Conservation (phyloP, 2,113 vertebrate genomes). For the Podarcis muralis region DNA sequence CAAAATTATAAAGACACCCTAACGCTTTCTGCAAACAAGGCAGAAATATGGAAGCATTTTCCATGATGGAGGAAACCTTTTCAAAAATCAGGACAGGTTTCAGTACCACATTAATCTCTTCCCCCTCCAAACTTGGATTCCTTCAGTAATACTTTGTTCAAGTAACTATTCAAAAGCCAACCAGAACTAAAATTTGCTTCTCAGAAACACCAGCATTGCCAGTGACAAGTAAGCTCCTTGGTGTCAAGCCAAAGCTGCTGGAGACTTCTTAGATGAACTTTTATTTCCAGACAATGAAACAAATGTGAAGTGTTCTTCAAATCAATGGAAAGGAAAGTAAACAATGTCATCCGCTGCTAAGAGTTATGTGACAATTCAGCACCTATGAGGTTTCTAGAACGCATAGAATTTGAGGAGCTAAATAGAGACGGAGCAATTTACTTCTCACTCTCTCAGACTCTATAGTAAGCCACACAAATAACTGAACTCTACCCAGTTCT, state of each 20-base stretch:
- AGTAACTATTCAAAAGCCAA: not conserved
- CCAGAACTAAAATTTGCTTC: not conserved
- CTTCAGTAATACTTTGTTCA: not conserved
- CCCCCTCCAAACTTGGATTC: not conserved
- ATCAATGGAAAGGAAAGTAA: conserved; percentile 18
- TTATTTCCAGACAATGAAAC: not conserved
- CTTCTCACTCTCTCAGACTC: conserved; percentile 10
- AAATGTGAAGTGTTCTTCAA: not conserved
- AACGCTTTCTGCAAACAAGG: no score
- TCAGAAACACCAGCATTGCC: not conserved
- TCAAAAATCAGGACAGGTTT: no score
- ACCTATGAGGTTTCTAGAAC: not conserved
- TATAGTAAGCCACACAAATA: not conserved
- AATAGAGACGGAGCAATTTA: not conserved
- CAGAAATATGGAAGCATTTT: no score
- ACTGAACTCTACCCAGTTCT: not conserved
- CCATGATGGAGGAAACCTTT: no score
- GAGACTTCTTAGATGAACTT: conserved; percentile 36
- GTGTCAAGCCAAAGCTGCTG: conserved; percentile 18
- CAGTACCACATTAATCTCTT: not conserved
- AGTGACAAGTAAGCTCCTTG: conserved; percentile 15
- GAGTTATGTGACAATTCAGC: not conserved
- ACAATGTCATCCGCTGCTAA: not conserved
- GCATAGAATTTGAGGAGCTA: not conserved
- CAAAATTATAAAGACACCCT: no score